Percentiles rank a stretch among this genome's conserved stretches.
These are phyloP conservation scores for Pantherophis guttatus DNA, from an alignment of 2,113 vertebrate genomes.

Conservation along the genomic window DNA sequence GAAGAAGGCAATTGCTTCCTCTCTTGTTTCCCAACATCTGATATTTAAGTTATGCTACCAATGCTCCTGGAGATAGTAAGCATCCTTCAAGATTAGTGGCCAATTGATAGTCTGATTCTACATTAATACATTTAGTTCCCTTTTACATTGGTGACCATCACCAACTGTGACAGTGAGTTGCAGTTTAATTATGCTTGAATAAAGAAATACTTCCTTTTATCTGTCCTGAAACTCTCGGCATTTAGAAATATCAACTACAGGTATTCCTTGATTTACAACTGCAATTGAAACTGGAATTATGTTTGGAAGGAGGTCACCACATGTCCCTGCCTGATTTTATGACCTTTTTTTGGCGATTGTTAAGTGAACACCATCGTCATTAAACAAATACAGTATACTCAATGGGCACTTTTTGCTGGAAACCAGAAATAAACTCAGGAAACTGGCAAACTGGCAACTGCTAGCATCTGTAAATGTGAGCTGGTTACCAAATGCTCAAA, in stretches of 20 bases:
- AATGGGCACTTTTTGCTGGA: background rate
- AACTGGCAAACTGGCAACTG: background rate
- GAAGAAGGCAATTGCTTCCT: background rate
- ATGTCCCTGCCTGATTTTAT: background rate
- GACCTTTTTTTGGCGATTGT: background rate
- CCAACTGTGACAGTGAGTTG: background rate
- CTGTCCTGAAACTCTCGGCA: background rate
- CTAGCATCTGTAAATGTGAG: background rate
- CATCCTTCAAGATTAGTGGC: background rate
- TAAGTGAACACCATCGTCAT: background rate
- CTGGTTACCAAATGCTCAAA: background rate
- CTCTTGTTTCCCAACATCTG: background rate
- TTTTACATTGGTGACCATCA: background rate
- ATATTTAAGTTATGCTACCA: background rate
- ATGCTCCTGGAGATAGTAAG: background rate
- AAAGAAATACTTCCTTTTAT: background rate
- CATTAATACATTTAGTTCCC: background rate
- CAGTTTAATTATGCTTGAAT: background rate
- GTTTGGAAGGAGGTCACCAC: background rate
- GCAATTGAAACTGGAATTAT: background rate
- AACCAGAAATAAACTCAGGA: background rate
- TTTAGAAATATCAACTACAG: background rate
- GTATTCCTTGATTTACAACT: background rate
- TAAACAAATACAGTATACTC: background rate
- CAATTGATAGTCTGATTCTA: background rate